Conservation (phyloP, 92 coral and sea anemone genomes). For the Umimayanthus chanpuru region DNA sequence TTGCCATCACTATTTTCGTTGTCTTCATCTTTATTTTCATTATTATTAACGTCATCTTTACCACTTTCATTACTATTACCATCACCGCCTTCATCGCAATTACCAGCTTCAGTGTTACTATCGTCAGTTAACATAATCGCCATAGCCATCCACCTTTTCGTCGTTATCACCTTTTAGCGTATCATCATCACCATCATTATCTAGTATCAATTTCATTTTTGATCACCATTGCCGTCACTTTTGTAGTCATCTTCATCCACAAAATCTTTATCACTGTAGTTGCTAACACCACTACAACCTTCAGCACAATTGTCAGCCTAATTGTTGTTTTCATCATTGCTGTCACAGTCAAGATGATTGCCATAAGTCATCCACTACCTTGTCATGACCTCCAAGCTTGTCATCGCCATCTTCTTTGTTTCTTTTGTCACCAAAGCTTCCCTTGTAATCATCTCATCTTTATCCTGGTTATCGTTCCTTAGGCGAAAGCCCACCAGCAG, state of each 20-base stretch:
- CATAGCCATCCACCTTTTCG: neutral
- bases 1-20: too few relatives aligned
- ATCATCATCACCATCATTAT: neutral
- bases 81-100: neutral
- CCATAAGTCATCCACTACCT: neutral
- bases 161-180: neutral
- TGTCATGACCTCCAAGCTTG: neutral
- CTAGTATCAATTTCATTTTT: neutral
- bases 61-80: too few relatives aligned
- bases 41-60: too few relatives aligned
- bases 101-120: neutral
- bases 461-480: neutral
- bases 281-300: neutral
- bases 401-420: neutral
- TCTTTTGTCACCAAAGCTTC: neutral
- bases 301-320: neutral
- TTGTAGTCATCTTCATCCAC: neutral
- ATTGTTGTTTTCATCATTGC: neutral
- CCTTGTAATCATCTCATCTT: neutral
- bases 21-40: too few relatives aligned
- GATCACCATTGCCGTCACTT: neutral
- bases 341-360: neutral
- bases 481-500: conserved; percentile 94
- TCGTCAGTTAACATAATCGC: neutral
- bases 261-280: neutral